phyloP scores from a whole-genome alignment of 2,888 invertebrate species.

The Xestia ashworthii region DNA sequence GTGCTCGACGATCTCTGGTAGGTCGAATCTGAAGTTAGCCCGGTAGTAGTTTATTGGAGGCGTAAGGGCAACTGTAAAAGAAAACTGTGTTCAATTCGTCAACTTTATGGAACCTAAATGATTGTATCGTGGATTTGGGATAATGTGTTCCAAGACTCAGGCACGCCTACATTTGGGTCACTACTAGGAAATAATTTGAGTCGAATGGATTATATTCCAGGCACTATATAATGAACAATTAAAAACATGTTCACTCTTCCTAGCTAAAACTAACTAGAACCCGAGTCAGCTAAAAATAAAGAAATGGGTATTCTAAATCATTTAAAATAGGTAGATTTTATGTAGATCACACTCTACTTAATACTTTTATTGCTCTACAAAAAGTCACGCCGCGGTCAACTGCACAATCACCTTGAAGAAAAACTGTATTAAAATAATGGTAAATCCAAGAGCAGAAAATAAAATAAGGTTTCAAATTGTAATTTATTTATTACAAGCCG shows the following conservation, averaged over 20 bases:
- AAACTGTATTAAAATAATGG: neutral
- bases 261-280: neutral
- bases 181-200: neutral
- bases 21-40: conserved; percentile 79
- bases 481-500: neutral
- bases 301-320: no score
- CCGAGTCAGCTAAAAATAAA: neutral
- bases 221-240: no score
- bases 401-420: neutral
- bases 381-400: neutral
- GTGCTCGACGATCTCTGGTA: conserved; percentile 71
- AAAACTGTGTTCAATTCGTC: conserved; percentile 16
- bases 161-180: neutral
- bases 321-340: no score
- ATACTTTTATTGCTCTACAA: neutral
- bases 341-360: neutral
- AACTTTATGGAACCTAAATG: neutral
- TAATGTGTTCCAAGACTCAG: neutral
- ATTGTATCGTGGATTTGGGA: neutral
- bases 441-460: neutral
- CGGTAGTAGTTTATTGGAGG: conserved; percentile 91
- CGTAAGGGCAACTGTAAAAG: conserved; percentile 87
- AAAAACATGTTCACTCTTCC: no score
- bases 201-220: neutral
- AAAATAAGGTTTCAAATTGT: neutral